phyloP scores from a whole-genome alignment of 2,888 invertebrate genomes.

The Lissonota sp. region DNA sequence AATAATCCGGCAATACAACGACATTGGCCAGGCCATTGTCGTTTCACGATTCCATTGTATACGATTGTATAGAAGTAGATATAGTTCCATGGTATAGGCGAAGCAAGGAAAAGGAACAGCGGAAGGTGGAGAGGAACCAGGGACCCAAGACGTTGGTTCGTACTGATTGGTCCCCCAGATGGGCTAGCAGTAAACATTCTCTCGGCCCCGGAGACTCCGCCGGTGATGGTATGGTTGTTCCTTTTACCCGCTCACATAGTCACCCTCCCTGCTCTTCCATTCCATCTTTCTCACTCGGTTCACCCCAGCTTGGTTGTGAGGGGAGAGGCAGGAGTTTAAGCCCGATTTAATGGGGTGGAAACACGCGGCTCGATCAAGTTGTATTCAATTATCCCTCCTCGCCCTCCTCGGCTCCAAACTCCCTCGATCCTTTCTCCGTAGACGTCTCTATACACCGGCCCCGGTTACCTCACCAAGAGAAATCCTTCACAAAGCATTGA shows the following conservation, averaged over 20 bases:
- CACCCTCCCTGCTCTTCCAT: constrained; percentile 15
- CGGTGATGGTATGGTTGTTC: neutral
- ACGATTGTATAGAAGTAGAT: constrained; percentile 70
- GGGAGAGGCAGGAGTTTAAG: constrained; percentile 76
- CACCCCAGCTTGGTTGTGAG: constrained; percentile 52
- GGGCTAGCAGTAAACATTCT: constrained; percentile 82
- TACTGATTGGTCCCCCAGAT: constrained; percentile 82
- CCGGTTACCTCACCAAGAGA: constrained; percentile 26
- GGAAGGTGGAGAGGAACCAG: constrained; percentile 48
- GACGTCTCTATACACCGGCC: constrained; percentile 29
- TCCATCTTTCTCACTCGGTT: constrained; percentile 57
- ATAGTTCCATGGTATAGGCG: constrained; percentile 34
- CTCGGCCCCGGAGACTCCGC: constrained; percentile 51
- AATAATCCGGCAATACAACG: constrained; percentile 79
- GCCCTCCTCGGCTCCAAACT: constrained; percentile 57
- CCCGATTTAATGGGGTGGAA: constrained; percentile 84
- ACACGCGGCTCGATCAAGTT: constrained; percentile 83
- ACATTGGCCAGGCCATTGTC: constrained; percentile 77
- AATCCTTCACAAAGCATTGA: constrained; percentile 34
- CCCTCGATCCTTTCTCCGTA: constrained; percentile 11
- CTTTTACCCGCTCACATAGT: constrained; percentile 41
- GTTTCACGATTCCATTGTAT: constrained; percentile 76
- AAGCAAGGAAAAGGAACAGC: constrained; percentile 53
- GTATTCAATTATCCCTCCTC: constrained; percentile 83
- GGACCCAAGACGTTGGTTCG: constrained; percentile 64